Evolutionary conservation across 2,113 vertebrate genomes (phyloP).

Genomic region (Grus americana): DNA sequence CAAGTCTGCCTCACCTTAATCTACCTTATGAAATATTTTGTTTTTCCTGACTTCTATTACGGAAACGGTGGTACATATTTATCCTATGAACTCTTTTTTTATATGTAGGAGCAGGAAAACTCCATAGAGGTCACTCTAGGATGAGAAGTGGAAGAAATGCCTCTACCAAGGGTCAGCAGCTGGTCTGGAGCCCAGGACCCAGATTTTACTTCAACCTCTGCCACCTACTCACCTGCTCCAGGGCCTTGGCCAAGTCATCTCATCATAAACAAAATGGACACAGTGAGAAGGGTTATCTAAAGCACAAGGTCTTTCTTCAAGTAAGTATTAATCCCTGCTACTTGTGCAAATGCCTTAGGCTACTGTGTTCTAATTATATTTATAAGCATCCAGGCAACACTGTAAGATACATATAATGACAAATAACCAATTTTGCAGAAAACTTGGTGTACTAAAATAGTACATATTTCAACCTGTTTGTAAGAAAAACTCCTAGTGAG

Average conservation of each 20-base stretch:
- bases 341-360: not conserved
- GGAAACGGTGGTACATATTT: not conserved
- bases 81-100: not conserved
- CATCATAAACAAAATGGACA: not conserved
- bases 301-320: not conserved
- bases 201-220: not conserved
- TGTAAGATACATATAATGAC: not conserved
- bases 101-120: not conserved
- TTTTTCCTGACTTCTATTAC: not conserved
- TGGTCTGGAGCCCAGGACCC: not conserved
- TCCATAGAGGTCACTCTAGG: not conserved
- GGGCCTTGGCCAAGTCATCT: not conserved
- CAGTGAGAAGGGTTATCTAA: not conserved
- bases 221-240: rapidly evolving
- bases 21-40: not conserved
- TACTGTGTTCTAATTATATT: not conserved
- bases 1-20: not conserved
- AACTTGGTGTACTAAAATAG: not conserved
- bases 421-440: not conserved
- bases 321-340: not conserved
- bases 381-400: not conserved
- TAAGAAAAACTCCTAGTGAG: not conserved
- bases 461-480: not conserved
- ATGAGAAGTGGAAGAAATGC: not conserved
- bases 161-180: not conserved